Base-by-base conservation (phyloP, 2,888 invertebrate species). In the Oasisia sp. region DNA sequence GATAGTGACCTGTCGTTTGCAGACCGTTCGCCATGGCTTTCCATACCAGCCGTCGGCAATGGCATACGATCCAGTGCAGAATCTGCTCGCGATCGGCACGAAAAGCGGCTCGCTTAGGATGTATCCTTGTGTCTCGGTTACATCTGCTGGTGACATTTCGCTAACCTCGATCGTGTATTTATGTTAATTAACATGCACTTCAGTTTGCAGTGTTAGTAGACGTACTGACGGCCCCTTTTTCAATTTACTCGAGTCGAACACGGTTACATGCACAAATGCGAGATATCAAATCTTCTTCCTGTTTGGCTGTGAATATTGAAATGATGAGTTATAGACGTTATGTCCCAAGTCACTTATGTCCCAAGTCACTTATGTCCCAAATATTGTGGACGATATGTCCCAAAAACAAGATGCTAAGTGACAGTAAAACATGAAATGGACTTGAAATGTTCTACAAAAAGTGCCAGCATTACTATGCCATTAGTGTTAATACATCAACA, bases 11-110 rank as follows among this genome's bases (percentile, higher is more conserved):
- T 89, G 45, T 45, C 89, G 91, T 92, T 95, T 95, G 90, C 95
- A 96, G 96, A 96, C 96, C 92, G 95, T 96, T 2, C 98, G 99
- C 92, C 99, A 99, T 97, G 99, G 99, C 95, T 99, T 99, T 97
- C 99, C 99, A 94, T 98, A 98, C 97, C 98, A 99, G 95, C 99
- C 99, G 91, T 99, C 99, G 94, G 98, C 99, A 93, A 97, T 99
- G 97, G 99, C 99, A 93, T 99, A 98, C 97, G 99, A 99, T 97
- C 99, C 99, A 94, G 98, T 99, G 95, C 99, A 99, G 97, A 98
- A 98, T 96, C 97, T 99, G 94, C 97, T 99, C 96, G 99, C 99
- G 94, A 98, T 99, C 96, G 99, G 99, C 93, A 99, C 99, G 96
- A 99, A 98, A 97, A 97, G 98, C 95, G 99, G 99, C 96, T 98